These are phyloP conservation scores for Aurelia sp. DNA, from an alignment of 30 jellyfish, hydroid and myxozoan genomes.

Conservation along the genomic window DNA sequence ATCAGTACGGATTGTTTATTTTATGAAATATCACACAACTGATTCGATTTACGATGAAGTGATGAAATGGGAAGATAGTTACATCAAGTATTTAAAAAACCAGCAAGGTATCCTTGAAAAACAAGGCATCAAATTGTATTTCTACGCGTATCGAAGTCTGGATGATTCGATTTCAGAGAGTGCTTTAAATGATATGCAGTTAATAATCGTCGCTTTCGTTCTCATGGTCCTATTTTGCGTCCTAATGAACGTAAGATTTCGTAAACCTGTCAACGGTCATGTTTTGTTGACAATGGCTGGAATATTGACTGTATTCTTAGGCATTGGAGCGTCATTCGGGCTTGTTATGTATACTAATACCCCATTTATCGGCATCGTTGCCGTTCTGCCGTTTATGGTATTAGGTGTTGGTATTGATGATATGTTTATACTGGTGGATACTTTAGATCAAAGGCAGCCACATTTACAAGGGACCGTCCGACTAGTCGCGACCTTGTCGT, in stretches of 20 bases:
- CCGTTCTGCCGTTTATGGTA: conserved; percentile 96
- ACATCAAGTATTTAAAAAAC: conserved; percentile 18
- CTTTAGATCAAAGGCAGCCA: conserved; percentile 81
- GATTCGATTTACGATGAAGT: conserved; percentile 45
- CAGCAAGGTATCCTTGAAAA: conserved; percentile 26
- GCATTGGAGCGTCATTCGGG: conserved; percentile 94
- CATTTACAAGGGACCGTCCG: conserved; percentile 68
- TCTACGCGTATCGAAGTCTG: conserved; percentile 80
- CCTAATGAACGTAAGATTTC: conserved; percentile 64
- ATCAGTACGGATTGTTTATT: conserved; percentile 72
- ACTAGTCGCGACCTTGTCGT: conserved; percentile 75
- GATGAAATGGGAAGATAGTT: conserved; percentile 78
- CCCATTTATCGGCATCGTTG: conserved; percentile 96
- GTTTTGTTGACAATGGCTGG: conserved; percentile 81
- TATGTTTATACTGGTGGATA: conserved; percentile 85
- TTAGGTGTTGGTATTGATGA: conserved; percentile 98
- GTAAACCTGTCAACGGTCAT: conserved; percentile 81
- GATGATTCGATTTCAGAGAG: conserved; percentile 89
- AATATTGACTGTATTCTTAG: conserved; percentile 74
- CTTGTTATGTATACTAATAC: conserved; percentile 72
- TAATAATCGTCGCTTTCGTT: conserved; percentile 73
- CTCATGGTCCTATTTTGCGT: conserved; percentile 86
- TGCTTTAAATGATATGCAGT: conserved; percentile 77
- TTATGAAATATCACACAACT: conserved; percentile 70
- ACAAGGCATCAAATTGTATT: conserved; percentile 53